phyloP scores from a whole-genome alignment of 2,113 vertebrate species.

The Petrocephalus zakoni region DNA sequence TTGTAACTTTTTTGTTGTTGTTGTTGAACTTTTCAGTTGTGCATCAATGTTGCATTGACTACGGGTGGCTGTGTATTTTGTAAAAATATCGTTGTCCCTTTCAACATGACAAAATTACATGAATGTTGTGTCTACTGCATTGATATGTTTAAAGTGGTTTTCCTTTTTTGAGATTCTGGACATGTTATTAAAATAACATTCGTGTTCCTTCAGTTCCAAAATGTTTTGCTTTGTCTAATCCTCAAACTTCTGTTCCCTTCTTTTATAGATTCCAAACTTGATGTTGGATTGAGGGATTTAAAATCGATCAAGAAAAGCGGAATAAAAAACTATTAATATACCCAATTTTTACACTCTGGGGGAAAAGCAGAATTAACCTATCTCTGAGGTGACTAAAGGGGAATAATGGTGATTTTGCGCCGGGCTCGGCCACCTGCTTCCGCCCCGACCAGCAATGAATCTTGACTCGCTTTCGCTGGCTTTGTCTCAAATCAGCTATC shows the following conservation, averaged over 20 bases:
- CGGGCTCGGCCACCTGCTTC: slow-evolving; percentile 99
- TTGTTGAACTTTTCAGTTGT: background rate
- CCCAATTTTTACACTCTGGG: slow-evolving; percentile 66
- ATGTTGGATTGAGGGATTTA: slow-evolving; percentile 69
- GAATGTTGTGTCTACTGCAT: background rate
- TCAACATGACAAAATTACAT: background rate
- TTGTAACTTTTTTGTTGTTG: background rate
- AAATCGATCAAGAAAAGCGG: slow-evolving; percentile 63
- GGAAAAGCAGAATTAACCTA: slow-evolving; percentile 87
- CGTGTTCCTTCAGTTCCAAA: background rate
- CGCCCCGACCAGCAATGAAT: slow-evolving; percentile 99
- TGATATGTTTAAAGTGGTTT: background rate
- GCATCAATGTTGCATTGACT: background rate
- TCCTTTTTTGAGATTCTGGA: background rate
- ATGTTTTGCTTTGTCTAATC: background rate
- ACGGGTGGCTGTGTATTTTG: background rate
- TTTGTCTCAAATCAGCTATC: slow-evolving; percentile 99
- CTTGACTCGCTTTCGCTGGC: slow-evolving; percentile 99
- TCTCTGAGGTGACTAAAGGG: slow-evolving; percentile 99
- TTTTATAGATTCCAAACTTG: slow-evolving; percentile 82
- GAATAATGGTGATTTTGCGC: slow-evolving; percentile 99
- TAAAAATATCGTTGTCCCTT: background rate
- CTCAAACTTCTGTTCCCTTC: slow-evolving; percentile 18
- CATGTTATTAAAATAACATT: background rate
- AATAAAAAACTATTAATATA: slow-evolving; percentile 59